Conservation (phyloP, 1,140 invertebrate species). For the Aleiodes sp. region DNA sequence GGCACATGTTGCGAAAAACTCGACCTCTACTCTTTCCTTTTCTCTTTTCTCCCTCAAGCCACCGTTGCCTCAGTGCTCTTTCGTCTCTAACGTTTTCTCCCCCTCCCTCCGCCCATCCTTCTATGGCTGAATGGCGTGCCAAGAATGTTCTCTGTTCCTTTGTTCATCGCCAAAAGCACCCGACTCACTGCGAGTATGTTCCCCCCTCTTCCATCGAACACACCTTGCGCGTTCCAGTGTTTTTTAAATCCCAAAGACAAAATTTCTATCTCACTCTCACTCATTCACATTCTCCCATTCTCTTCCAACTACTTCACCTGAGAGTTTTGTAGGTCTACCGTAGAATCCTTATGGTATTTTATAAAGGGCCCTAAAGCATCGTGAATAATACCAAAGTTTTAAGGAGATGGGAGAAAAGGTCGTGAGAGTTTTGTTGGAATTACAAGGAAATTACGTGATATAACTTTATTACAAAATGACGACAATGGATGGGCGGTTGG, state of each 20-base stretch:
- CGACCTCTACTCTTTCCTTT: conserved; percentile 21
- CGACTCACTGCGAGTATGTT: conserved; percentile 33
- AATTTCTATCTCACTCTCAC: conserved; percentile 22
- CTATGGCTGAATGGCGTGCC: conserved; percentile 38
- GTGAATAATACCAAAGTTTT: neutral
- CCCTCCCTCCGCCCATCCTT: neutral
- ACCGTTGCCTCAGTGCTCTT: neutral
- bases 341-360: conserved; percentile 39
- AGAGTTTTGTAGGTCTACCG: conserved; percentile 12
- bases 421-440: neutral
- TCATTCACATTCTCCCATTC: neutral
- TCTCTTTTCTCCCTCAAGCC: conserved; percentile 7
- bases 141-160: conserved; percentile 43
- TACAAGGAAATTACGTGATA: conserved; percentile 14
- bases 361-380: conserved; percentile 20
- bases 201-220: conserved; percentile 37
- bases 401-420: neutral
- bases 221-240: conserved; percentile 42
- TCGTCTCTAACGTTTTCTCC: conserved; percentile 24
- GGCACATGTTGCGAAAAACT: conserved; percentile 41
- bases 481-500: neutral
- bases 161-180: conserved; percentile 39
- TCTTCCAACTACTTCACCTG: conserved; percentile 5
- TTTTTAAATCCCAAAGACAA: conserved; percentile 42
- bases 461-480: conserved; percentile 2